These are phyloP conservation scores for Drosophila tropicalis DNA, from an alignment of 1,140 invertebrate species.

Conservation along the genomic window DNA sequence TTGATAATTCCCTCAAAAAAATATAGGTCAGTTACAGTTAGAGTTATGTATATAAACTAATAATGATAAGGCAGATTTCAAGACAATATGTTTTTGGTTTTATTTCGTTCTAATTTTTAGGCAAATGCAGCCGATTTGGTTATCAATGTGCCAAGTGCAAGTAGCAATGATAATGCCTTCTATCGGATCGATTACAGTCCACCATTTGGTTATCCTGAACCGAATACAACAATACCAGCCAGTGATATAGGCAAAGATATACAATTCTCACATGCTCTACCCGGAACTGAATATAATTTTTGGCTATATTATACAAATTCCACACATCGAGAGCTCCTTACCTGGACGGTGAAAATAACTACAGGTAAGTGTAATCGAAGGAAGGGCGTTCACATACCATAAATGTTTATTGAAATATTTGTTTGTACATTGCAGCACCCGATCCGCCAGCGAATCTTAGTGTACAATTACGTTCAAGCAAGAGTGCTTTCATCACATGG, in stretches of 20 bases:
- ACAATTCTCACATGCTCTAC: constrained; percentile 91
- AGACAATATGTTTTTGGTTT: too few species aligned
- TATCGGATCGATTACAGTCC: constrained; percentile 94
- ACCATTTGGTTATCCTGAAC: constrained; percentile 90
- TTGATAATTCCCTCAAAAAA: background rate
- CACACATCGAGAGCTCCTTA: constrained; percentile 91
- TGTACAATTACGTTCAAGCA: constrained; percentile 90
- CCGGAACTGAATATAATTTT: constrained; percentile 95
- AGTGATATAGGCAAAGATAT: constrained; percentile 92
- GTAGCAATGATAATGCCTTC: constrained; percentile 90
- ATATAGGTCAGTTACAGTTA: constrained; percentile 9
- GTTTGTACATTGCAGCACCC: constrained; percentile 86
- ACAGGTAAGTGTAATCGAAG: constrained; percentile 87
- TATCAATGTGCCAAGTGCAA: constrained; percentile 92
- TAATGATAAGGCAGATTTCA: too few species aligned
- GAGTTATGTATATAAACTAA: background rate
- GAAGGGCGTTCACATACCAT: too few species aligned
- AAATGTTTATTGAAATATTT: background rate
- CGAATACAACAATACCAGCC: constrained; percentile 94
- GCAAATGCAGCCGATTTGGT: constrained; percentile 89
- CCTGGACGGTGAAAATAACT: constrained; percentile 94
- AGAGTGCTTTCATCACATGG: constrained; percentile 92
- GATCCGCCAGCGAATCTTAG: constrained; percentile 94
- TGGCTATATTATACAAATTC: constrained; percentile 94
- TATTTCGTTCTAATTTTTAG: constrained; percentile 65